Base-by-base conservation (phyloP, 2,797 vertebrate genomes). In the Gallirallus australis region DNA sequence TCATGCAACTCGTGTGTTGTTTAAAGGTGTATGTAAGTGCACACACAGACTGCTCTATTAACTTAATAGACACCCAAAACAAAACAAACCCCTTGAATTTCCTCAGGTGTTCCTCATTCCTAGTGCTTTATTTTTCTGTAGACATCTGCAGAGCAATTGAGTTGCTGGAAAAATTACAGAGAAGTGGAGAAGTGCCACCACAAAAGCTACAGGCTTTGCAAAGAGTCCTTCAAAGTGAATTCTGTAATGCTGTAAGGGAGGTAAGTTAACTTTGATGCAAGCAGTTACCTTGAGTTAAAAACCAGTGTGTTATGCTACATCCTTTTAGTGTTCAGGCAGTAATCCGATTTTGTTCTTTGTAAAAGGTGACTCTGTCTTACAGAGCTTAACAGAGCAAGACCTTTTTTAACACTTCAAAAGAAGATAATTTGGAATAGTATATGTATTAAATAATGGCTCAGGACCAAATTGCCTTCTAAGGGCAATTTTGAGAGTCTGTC, bases 61-160 rank as follows among this genome's bases (percentile, higher is more conserved):
- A 65, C 3, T 65, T 50, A 6, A 35, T 35, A 35, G 33, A 35
- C 7, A 45, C 42, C 4, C 1, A 0, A 7, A 8, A 15, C 47
- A 47, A 30, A 24, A 4, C 15, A 14, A 28, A 6, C 30, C 47
- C 11, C 47, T 82, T 35, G 27, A 27, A 9, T 80, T 88, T 93
- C 37, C 13, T 71, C 25, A 59, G 18, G 33, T 16, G n/a, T 82
- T 93, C 11, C 35, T 86, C 5, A 47, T 85, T 75, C 76, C 19
- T 35, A 40, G 18, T 63, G 28, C 20, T 73, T 59, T 83, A 1
- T 89, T 81, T 95, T 95, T 98, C 96, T 76, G 10, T 97, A 99
- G 99, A 99, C 86, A 99, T 99, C 97, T 99, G 99, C 97, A 99
- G 99, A 97, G 99, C 99, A 60, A 99, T 99, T 94, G 99, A 99